phyloP scores from a whole-genome alignment of 1,140 invertebrate species.

The Leptinotarsa texana region DNA sequence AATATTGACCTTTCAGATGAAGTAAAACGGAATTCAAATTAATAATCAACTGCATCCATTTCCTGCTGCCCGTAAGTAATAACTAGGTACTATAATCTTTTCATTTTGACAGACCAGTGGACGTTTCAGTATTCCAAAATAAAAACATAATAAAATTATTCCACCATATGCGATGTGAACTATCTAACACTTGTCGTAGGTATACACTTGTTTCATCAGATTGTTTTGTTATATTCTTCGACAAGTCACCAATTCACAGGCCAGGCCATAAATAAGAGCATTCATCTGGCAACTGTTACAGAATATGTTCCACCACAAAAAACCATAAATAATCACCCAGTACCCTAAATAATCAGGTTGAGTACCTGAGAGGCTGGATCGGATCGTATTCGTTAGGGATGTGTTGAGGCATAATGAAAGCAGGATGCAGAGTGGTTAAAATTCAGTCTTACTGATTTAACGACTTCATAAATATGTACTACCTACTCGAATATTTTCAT shows the following conservation, averaged over 20 bases:
- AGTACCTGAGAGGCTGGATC: constrained; percentile 1
- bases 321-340: neutral
- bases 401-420: neutral
- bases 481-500: no score
- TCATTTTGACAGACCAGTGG: no score
- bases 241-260: neutral
- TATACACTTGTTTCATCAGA: constrained; percentile 1
- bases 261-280: constrained; percentile 7
- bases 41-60: no score
- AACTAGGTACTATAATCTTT: no score
- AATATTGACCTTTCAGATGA: no score
- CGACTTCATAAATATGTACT: no score
- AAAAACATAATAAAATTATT: no score
- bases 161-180: neutral
- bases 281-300: constrained; percentile 5
- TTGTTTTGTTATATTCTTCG: neutral
- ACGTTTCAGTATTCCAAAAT: no score
- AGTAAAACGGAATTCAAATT: no score
- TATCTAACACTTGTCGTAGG: neutral
- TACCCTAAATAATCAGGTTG: neutral
- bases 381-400: constrained; percentile 4
- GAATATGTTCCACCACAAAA: neutral
- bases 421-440: neutral
- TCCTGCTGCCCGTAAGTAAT: no score
- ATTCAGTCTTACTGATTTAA: no score